phyloP scores from a whole-genome alignment of 2,113 vertebrate species.

The Lagenorhynchus albirostris region DNA sequence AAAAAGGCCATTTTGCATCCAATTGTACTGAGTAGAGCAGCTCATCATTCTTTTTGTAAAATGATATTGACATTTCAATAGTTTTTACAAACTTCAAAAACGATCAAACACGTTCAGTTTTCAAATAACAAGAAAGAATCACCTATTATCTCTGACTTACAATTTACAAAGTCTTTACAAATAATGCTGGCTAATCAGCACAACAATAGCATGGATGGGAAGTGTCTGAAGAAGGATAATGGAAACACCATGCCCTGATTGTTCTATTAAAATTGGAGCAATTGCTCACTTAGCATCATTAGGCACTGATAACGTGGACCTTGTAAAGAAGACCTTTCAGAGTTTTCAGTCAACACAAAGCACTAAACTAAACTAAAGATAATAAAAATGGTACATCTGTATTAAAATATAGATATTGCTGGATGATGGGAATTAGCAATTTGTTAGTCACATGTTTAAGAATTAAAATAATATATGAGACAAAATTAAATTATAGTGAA shows the following conservation, averaged over 20 bases:
- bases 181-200: slow-evolving; percentile 68
- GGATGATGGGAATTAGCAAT: slow-evolving; percentile 64
- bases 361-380: not conserved
- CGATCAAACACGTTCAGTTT: slow-evolving; percentile 54
- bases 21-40: not conserved
- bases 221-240: slow-evolving; percentile 65
- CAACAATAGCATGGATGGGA: slow-evolving; percentile 57
- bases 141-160: slow-evolving; percentile 69
- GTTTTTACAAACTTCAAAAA: slow-evolving; percentile 64
- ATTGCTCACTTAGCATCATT: slow-evolving; percentile 78
- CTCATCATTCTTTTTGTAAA: slow-evolving; percentile 41
- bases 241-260: slow-evolving; percentile 60
- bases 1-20: not conserved
- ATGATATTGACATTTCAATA: slow-evolving; percentile 39
- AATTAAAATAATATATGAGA: slow-evolving; percentile 67
- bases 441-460: slow-evolving; percentile 70
- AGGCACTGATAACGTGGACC: slow-evolving; percentile 57
- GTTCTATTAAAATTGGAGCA: slow-evolving; percentile 71
- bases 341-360: slow-evolving; percentile 64
- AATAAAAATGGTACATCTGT: slow-evolving; percentile 40
- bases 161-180: slow-evolving; percentile 69
- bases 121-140: slow-evolving; percentile 43
- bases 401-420: slow-evolving; percentile 65
- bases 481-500: slow-evolving; percentile 72
- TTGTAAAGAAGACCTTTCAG: slow-evolving; percentile 51